phyloP scores from a whole-genome alignment of 2,113 vertebrate species.

The Crotalus viridis region DNA sequence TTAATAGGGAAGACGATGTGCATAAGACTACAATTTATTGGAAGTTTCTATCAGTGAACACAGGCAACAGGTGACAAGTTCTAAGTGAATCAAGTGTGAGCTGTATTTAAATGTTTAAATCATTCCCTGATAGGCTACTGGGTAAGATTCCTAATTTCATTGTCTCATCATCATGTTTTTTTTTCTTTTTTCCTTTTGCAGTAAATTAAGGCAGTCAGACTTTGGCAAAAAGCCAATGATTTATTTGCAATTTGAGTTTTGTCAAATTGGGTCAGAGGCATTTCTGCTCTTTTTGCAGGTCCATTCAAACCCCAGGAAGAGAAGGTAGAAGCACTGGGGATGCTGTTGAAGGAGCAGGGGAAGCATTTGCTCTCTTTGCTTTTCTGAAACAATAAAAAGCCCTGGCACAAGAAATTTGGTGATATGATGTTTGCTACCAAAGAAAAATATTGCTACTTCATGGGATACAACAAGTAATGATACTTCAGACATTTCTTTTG shows the following conservation, averaged over 20 bases:
- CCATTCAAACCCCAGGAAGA: not conserved
- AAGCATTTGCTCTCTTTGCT: not conserved
- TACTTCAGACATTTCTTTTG: not conserved
- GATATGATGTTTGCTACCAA: not conserved
- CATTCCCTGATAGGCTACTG: not conserved
- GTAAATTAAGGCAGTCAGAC: not conserved
- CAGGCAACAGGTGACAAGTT: not conserved
- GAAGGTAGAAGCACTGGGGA: not conserved
- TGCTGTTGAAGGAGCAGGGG: not conserved
- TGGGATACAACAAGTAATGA: not conserved
- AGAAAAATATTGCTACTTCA: not conserved
- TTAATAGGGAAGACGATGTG: slow-evolving; percentile 1
- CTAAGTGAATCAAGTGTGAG: not conserved
- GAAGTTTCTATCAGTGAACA: slow-evolving; percentile 5
- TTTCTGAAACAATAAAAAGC: not conserved
- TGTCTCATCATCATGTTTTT: not conserved
- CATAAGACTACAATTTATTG: slow-evolving; percentile 13
- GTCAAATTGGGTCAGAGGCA: not conserved
- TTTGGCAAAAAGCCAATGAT: not conserved
- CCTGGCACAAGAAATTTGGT: not conserved
- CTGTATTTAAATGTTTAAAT: slow-evolving; percentile 10
- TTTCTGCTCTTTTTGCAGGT: not conserved
- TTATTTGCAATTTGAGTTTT: not conserved
- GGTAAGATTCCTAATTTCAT: not conserved
- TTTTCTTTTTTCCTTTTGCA: not conserved